Conservation (phyloP, 2,888 invertebrate genomes). For the Philereme transversata region DNA sequence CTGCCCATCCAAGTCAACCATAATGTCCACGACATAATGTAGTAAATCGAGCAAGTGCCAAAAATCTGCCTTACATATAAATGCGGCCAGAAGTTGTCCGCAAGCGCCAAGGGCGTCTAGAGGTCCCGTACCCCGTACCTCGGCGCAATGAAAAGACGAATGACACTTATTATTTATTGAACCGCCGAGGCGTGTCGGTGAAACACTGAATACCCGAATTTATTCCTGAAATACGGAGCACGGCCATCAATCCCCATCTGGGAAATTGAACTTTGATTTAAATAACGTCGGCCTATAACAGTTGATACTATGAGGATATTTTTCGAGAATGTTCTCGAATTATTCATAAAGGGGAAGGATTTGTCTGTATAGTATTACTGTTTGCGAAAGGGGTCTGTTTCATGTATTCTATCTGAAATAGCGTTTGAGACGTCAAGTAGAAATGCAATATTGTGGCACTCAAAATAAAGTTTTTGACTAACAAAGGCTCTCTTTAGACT, state of each 20-base stretch:
- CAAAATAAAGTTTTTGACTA: background rate
- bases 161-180: slow-evolving; percentile 67
- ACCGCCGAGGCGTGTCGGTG: slow-evolving; percentile 41
- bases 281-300: slow-evolving; percentile 20
- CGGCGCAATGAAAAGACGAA: slow-evolving; percentile 57
- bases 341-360: background rate
- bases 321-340: slow-evolving; percentile 5
- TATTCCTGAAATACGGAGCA: slow-evolving; percentile 47
- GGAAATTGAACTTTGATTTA: slow-evolving; percentile 37
- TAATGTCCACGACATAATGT: background rate
- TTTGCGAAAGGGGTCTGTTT: background rate
- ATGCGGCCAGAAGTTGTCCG: slow-evolving; percentile 19
- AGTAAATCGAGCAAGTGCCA: background rate
- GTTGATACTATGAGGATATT: slow-evolving; percentile 13
- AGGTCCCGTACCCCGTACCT: slow-evolving; percentile 49
- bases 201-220: slow-evolving; percentile 55
- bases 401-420: background rate
- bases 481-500: background rate
- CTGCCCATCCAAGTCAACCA: background rate
- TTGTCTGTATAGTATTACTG: background rate
- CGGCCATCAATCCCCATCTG: slow-evolving; percentile 50
- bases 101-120: slow-evolving; percentile 61
- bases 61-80: background rate
- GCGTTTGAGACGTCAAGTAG: background rate
- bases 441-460: background rate